Evolutionary conservation across 2,888 invertebrate genomes (phyloP).

Genomic region (Dryobota labecula): DNA sequence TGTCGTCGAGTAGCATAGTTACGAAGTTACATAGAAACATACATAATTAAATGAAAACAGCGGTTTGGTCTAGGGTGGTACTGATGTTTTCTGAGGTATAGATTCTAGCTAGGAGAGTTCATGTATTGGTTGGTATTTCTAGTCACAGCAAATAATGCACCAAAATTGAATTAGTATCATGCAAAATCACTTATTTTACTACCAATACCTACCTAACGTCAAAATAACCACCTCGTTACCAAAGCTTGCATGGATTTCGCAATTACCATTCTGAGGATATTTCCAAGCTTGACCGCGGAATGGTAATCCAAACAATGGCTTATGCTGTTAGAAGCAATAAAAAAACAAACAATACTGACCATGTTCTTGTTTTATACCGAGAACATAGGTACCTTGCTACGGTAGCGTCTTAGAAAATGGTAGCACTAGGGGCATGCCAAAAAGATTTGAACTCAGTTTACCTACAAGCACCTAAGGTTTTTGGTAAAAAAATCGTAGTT

Average conservation of each 20-base stretch:
- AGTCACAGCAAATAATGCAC: not conserved
- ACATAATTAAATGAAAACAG: not conserved
- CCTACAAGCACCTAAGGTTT: too few relatives aligned
- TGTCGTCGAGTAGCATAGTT: slow-evolving; percentile 71
- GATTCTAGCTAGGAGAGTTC: not conserved
- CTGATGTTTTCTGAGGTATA: not conserved
- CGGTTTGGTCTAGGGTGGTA: too few relatives aligned
- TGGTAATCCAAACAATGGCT: not conserved
- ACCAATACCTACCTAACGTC: too few relatives aligned
- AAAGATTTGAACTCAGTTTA: too few relatives aligned
- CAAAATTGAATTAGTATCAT: not conserved
- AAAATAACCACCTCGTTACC: not conserved
- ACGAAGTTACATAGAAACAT: not conserved
- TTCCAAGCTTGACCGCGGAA: not conserved
- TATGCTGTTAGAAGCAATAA: not conserved
- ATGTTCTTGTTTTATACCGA: not conserved
- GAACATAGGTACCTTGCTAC: too few relatives aligned
- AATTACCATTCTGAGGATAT: not conserved
- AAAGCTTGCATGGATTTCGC: not conserved
- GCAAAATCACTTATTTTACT: too few relatives aligned
- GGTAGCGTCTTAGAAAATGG: too few relatives aligned
- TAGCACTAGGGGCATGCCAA: too few relatives aligned
- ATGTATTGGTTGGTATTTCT: too few relatives aligned
- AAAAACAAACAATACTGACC: not conserved
- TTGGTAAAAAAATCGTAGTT: too few relatives aligned